Percentiles rank a stretch among this genome's conserved stretches.
phyloP scores from a whole-genome alignment of 2,797 vertebrate genomes.

The Poecilia gillii region DNA sequence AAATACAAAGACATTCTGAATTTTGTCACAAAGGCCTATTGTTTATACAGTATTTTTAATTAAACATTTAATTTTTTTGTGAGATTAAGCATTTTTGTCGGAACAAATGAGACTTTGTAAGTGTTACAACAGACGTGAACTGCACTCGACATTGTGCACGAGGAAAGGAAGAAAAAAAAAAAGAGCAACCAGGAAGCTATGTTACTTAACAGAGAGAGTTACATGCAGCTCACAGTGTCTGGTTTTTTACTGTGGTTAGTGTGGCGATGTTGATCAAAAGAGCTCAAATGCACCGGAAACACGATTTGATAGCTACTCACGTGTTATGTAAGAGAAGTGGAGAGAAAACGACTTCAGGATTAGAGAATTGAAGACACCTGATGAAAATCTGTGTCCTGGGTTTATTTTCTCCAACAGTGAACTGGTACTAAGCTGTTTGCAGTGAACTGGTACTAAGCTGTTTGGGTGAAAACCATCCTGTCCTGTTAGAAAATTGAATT shows the following conservation, averaged over 20 bases:
- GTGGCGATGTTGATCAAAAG: slow-evolving; percentile 29
- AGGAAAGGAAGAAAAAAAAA: not conserved
- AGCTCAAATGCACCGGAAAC: slow-evolving; percentile 40
- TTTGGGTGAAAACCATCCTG: not conserved
- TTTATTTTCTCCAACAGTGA: not conserved
- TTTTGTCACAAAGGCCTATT: not conserved
- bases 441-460: not conserved
- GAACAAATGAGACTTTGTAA: not conserved
- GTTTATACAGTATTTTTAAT: not conserved
- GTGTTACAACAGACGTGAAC: not conserved
- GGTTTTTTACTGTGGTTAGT: slow-evolving; percentile 41
- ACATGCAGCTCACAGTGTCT: not conserved
- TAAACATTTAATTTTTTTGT: not conserved
- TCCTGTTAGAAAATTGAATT: not conserved
- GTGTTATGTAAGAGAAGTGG: slow-evolving; percentile 43
- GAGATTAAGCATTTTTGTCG: not conserved
- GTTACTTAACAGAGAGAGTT: slow-evolving; percentile 6
- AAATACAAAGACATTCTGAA: not conserved
- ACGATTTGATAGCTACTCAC: slow-evolving; percentile 16
- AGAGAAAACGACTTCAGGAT: not conserved
- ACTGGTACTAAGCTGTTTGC: not conserved
- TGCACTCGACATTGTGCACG: not conserved
- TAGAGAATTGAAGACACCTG: not conserved
- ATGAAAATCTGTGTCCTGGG: not conserved
- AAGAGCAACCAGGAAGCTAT: slow-evolving; percentile 31